Evolutionary conservation across 2,888 invertebrate species (phyloP).

Genomic region (Hypselothyrea guttata): DNA sequence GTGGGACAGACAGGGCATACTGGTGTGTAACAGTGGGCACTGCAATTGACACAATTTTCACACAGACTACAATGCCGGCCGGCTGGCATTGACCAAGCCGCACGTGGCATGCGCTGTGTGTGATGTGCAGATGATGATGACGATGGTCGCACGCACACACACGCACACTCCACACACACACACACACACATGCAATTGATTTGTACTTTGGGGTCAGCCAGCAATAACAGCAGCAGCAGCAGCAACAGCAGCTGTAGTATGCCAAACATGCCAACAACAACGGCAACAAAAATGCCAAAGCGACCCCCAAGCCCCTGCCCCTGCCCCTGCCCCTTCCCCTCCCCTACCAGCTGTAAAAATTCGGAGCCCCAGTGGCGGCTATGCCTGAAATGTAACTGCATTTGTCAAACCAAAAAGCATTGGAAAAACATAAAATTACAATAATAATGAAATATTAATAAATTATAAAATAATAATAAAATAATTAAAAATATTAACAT

Average conservation of each 20-base stretch:
- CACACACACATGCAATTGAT: slow-evolving; percentile 65
- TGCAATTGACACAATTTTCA: slow-evolving; percentile 75
- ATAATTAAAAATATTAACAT: no score
- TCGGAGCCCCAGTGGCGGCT: slow-evolving; percentile 18
- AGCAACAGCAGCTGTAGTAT: slow-evolving; percentile 30
- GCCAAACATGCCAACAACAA: slow-evolving; percentile 62
- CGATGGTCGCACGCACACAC: slow-evolving; percentile 20
- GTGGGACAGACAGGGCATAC: not conserved
- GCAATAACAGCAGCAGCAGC: slow-evolving; percentile 26
- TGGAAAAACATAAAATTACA: not conserved
- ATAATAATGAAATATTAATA: no score
- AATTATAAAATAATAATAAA: no score
- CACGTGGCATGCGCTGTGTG: slow-evolving; percentile 52
- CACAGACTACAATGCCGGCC: slow-evolving; percentile 71
- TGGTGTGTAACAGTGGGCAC: slow-evolving; percentile 41
- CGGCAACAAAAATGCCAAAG: slow-evolving; percentile 3
- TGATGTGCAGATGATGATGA: slow-evolving; percentile 35
- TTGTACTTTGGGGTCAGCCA: slow-evolving; percentile 75
- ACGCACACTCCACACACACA: slow-evolving; percentile 40
- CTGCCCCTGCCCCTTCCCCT: not conserved
- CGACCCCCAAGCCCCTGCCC: not conserved
- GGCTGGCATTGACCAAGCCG: slow-evolving; percentile 67
- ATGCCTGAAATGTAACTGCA: not conserved
- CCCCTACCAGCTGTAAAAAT: not conserved
- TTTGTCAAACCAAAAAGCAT: not conserved